phyloP scores from a whole-genome alignment of 2,888 invertebrate species.

The Yponomeuta malinellus region DNA sequence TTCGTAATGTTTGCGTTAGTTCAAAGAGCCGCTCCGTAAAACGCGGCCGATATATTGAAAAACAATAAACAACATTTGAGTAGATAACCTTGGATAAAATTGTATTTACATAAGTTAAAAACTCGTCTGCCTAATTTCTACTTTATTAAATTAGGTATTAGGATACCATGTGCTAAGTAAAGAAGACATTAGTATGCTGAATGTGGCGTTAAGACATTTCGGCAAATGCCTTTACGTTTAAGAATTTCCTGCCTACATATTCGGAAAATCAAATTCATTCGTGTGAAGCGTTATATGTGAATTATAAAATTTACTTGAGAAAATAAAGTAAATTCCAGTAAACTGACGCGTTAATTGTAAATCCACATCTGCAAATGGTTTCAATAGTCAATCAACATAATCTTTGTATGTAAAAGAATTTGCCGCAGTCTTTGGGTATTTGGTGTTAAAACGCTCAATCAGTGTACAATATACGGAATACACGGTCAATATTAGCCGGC shows the following conservation, averaged over 20 bases:
- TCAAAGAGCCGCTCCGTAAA: slow-evolving; percentile 54
- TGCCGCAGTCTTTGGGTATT: slow-evolving; percentile 31
- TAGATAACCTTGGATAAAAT: slow-evolving; percentile 42
- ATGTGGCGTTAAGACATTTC: not conserved
- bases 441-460: slow-evolving; percentile 65
- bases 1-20: slow-evolving; percentile 49
- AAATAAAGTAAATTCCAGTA: not conserved
- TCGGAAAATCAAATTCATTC: not conserved
- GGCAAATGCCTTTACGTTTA: not conserved
- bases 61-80: slow-evolving; percentile 46
- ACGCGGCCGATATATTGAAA: slow-evolving; percentile 45
- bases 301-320: not conserved
- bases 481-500: slow-evolving; percentile 50
- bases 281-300: not conserved
- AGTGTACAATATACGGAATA: slow-evolving; percentile 48
- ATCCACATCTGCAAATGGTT: not conserved
- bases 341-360: not conserved
- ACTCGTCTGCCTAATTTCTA: not conserved
- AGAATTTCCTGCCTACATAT: not conserved
- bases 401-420: slow-evolving; percentile 40
- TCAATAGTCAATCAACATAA: slow-evolving; percentile 29
- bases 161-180: not conserved
- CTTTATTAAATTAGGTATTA: not conserved
- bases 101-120: slow-evolving; percentile 24
- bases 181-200: not conserved